These are phyloP conservation scores for Vulpes ferrilata DNA, from an alignment of 2,113 vertebrate species.

Conservation along the genomic window DNA sequence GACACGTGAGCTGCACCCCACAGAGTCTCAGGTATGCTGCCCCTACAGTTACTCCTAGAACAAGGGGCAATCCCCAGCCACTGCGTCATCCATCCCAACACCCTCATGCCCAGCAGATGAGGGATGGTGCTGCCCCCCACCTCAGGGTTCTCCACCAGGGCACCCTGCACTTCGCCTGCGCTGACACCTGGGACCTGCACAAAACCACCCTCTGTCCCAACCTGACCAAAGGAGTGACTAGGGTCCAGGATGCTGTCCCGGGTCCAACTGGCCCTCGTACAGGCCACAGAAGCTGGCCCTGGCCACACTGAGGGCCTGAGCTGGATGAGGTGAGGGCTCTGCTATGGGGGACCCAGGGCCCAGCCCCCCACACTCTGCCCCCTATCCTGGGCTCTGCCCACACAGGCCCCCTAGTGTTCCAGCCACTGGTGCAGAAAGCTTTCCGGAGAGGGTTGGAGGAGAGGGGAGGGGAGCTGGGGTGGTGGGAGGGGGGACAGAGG, in stretches of 20 bases:
- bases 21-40: accelerated
- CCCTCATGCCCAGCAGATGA: too few species aligned
- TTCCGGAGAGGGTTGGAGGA: neutral
- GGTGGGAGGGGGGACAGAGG: neutral
- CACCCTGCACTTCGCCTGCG: accelerated
- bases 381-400: too few species aligned
- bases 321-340: neutral
- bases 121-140: accelerated
- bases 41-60: neutral
- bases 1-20: neutral
- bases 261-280: neutral
- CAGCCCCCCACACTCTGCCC: neutral
- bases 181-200: neutral
- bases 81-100: accelerated
- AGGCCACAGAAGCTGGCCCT: neutral
- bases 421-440: neutral
- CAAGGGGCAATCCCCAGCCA: too few species aligned
- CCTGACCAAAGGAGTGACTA: accelerated
- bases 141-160: accelerated
- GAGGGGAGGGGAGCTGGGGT: too few species aligned
- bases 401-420: slow-evolving; percentile 8
- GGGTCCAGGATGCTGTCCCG: accelerated
- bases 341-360: neutral
- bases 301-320: too few species aligned
- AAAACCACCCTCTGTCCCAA: accelerated